Evolutionary conservation across 2,797 vertebrate genomes (phyloP).

Genomic region (Miopithecus talapoin): DNA sequence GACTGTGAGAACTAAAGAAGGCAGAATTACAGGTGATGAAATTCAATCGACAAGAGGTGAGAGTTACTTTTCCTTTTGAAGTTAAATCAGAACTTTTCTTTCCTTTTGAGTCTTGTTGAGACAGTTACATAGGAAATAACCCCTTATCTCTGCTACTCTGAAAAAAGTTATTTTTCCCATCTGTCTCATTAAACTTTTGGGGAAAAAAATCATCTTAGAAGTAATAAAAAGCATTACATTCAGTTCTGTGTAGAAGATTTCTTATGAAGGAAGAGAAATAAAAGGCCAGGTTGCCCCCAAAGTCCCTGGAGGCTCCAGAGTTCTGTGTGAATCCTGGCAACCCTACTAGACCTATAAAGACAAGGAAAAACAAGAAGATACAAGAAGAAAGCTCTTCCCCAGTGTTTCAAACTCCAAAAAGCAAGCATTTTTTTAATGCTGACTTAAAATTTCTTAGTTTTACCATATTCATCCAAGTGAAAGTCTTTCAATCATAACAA

Average conservation of each 20-base stretch:
- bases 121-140: slow-evolving; percentile 50
- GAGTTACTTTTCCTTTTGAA: slow-evolving; percentile 34
- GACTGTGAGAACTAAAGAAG: neutral
- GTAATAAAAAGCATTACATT: slow-evolving; percentile 59
- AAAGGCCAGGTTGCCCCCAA: neutral
- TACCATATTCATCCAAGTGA: neutral
- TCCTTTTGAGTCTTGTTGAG: slow-evolving; percentile 44
- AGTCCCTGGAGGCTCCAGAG: neutral
- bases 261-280: slow-evolving; percentile 46
- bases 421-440: neutral
- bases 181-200: slow-evolving; percentile 51
- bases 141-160: slow-evolving; percentile 14
- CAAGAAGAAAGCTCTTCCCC: neutral
- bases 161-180: slow-evolving; percentile 50
- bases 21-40: slow-evolving; percentile 11
- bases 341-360: neutral
- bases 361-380: neutral
- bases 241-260: slow-evolving; percentile 22
- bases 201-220: slow-evolving; percentile 48
- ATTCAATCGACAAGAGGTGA: neutral
- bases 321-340: slow-evolving; percentile 24
- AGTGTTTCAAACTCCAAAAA: slow-evolving; percentile 35
- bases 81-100: slow-evolving; percentile 40
- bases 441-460: slow-evolving; percentile 33
- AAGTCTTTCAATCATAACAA: neutral